Evolutionary conservation across 2,888 invertebrate genomes (phyloP).

Genomic region (Metopia argyrocephala): DNA sequence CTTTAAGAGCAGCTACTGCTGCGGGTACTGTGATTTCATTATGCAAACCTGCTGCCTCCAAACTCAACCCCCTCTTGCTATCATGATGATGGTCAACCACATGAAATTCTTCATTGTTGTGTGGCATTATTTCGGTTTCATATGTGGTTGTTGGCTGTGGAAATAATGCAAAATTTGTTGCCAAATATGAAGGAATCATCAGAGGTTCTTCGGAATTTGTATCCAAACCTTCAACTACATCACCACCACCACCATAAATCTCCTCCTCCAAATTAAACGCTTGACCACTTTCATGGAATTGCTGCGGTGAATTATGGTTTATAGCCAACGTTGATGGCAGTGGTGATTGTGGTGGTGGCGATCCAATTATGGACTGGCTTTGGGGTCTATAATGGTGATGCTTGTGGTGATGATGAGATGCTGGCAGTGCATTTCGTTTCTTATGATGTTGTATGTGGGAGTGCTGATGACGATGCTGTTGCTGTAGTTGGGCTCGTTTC

Average conservation of each 20-base stretch:
- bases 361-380: not conserved
- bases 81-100: constrained; percentile 20
- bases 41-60: constrained; percentile 51
- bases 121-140: constrained; percentile 57
- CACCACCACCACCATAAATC: constrained; percentile 17
- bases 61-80: constrained; percentile 22
- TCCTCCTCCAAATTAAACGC: constrained; percentile 46
- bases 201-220: constrained; percentile 37
- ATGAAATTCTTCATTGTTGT: constrained; percentile 45
- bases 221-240: constrained; percentile 11
- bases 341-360: constrained; percentile 24
- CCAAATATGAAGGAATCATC: constrained; percentile 50
- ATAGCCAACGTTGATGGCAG: constrained; percentile 6
- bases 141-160: constrained; percentile 57
- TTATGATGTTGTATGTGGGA: constrained; percentile 54
- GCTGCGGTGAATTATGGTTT: constrained; percentile 39
- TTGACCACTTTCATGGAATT: constrained; percentile 54
- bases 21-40: constrained; percentile 47
- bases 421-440: constrained; percentile 60
- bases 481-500: constrained; percentile 65
- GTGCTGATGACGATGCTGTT: constrained; percentile 66
- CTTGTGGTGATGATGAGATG: constrained; percentile 46
- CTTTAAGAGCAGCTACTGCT: constrained; percentile 11
- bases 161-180: constrained; percentile 53
- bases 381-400: constrained; percentile 12